Conservation (phyloP, 2,113 vertebrate genomes). For the Centropus bengalensis region DNA sequence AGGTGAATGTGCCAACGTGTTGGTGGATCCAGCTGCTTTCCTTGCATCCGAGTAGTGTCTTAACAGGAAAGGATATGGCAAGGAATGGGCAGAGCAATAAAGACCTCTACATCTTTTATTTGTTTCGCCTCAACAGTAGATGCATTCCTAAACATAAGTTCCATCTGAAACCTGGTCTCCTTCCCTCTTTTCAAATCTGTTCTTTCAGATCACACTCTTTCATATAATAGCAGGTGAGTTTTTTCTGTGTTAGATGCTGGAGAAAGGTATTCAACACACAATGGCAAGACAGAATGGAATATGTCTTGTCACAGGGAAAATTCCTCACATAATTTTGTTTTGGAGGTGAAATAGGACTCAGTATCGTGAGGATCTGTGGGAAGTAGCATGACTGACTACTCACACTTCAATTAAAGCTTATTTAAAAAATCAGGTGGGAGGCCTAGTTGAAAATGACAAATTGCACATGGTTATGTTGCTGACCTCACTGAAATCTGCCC, state of each 20-base stretch:
- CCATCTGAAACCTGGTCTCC: background rate
- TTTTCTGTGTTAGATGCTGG: background rate
- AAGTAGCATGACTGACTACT: background rate
- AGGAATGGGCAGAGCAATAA: background rate
- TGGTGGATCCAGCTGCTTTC: background rate
- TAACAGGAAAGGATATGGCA: background rate
- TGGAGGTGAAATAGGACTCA: background rate
- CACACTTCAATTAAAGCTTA: background rate
- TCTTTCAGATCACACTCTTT: background rate
- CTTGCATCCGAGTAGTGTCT: background rate
- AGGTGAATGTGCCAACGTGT: background rate
- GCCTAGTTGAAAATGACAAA: background rate
- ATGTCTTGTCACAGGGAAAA: background rate
- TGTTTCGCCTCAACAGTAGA: background rate
- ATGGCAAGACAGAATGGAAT: background rate
- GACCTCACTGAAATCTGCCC: background rate
- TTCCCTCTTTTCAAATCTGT: background rate
- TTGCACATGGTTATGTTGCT: background rate
- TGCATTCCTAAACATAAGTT: background rate
- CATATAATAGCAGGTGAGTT: background rate
- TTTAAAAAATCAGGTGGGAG: background rate
- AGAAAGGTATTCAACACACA: background rate
- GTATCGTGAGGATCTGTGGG: fast-evolving
- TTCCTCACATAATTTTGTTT: background rate
- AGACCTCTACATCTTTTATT: background rate